Base-by-base conservation (phyloP, 2,888 invertebrate genomes). In the Melinaea menophilus region DNA sequence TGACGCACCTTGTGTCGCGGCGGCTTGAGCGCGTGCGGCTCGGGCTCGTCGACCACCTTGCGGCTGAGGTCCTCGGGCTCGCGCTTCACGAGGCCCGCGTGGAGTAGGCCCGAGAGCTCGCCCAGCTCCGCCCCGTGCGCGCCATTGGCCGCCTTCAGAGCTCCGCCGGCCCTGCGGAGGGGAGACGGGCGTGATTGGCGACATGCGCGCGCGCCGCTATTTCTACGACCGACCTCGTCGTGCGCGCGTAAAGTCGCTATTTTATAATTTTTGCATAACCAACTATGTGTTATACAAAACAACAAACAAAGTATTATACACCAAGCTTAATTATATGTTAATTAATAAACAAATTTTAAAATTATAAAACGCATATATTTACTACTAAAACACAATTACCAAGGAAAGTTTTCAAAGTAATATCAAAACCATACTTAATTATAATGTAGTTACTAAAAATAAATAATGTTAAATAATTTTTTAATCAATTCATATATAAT, bases 51-150 rank as follows among this genome's bases (percentile, higher is more conserved):
- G 84, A 92, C 91, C 85, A 92, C 88, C 90, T 93, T 93, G 84
- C 94, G 92, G 91, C 95, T 95, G 74, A 95, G 92, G 85, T 95
- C 95, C 91, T 95, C 95, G 78, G 95, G 95, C 88, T 95, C 95
- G 83, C 95, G 93, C 90, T 95, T 95, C 84, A 95, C 94, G 82
- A 93, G 92, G 80, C 93, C 93, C 82, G 93, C 92, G 86, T 92
- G 92, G 73, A 93, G 92, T 86, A 93, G 92, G 74, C 91, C 90
- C 82, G 90, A 91, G 81, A 90, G 91, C 80, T 91, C 92, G 85
- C 84, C 93, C 92, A 92, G 93, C 92, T 93, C 93, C 93, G 90
- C 93, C 92, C 85, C 93, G 92, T 88, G 90, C 86, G 93, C 92
- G 84, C 94, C 94, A 92, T 93, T 93, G 92, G 93, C 90, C 81